phyloP scores from a whole-genome alignment of 1,140 invertebrate species.

The Gonatopus flavifemur region DNA sequence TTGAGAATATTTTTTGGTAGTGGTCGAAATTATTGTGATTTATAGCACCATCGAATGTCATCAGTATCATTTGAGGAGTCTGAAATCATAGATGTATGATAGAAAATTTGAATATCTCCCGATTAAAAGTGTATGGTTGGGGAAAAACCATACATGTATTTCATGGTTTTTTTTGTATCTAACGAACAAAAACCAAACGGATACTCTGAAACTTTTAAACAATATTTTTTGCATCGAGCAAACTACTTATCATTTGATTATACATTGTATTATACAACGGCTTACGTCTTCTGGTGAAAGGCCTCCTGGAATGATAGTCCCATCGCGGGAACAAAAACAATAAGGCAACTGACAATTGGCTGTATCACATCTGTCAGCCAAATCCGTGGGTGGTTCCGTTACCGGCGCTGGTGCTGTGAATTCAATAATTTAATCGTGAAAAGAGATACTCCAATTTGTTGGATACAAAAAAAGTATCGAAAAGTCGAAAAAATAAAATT shows the following conservation, averaged over 20 bases:
- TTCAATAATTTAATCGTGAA: no score
- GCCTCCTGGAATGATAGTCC: conserved; percentile 81
- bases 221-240: background rate
- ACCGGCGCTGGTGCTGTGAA: conserved; percentile 73
- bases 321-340: conserved; percentile 92
- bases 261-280: conserved; percentile 11
- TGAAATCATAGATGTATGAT: conserved; percentile 53
- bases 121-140: background rate
- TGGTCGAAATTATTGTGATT: conserved; percentile 90
- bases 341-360: conserved; percentile 81
- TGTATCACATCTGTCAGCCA: conserved; percentile 77
- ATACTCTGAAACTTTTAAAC: background rate
- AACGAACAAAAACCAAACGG: no score
- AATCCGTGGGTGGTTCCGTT: conserved; percentile 77
- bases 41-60: conserved; percentile 91
- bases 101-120: background rate
- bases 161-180: background rate
- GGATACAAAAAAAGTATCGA: no score
- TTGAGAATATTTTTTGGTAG: conserved; percentile 82
- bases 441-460: no score
- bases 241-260: conserved; percentile 6
- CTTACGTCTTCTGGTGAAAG: conserved; percentile 78
- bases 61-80: conserved; percentile 90
- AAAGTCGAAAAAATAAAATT: no score
- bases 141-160: background rate